Percentiles rank a stretch among this genome's conserved stretches.
Conservation (phyloP, 2,888 invertebrate genomes). For the Brachynemurus nebulosus region DNA sequence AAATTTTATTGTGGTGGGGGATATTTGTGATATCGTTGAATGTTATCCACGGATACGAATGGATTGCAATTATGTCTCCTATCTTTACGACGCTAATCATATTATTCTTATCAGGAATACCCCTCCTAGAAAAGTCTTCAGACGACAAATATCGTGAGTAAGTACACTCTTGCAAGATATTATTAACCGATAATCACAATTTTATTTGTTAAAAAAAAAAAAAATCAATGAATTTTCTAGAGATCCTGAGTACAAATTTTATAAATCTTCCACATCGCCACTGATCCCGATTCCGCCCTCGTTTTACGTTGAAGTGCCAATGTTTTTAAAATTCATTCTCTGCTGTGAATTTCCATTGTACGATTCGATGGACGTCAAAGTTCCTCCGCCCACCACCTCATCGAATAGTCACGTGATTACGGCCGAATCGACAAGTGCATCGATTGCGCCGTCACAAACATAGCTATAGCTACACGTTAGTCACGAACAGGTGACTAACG, state of each 20-base stretch:
- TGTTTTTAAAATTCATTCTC: conserved; percentile 63
- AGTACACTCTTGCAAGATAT: conserved; percentile 25
- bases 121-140: conserved; percentile 70
- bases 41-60: conserved; percentile 72
- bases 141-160: conserved; percentile 81
- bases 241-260: conserved; percentile 72
- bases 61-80: conserved; percentile 76
- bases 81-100: conserved; percentile 78
- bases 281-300: conserved; percentile 78
- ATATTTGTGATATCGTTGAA: conserved; percentile 80
- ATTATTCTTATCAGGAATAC: conserved; percentile 82
- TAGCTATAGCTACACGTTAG: conserved; percentile 48
- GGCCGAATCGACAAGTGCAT: conserved; percentile 57
- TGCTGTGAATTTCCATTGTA: conserved; percentile 87
- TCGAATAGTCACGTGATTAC: too few species aligned
- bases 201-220: too few species aligned
- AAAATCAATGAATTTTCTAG: too few species aligned
- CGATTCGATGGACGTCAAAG: conserved; percentile 55
- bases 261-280: conserved; percentile 79
- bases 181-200: too few species aligned
- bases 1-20: conserved; percentile 89
- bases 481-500: conserved; percentile 14
- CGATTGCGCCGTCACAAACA: conserved; percentile 54
- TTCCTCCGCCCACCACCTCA: conserved; percentile 30
- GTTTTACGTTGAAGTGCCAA: conserved; percentile 76